Percentiles rank a stretch among this genome's conserved stretches.
phyloP scores from a whole-genome alignment of 2,113 vertebrate species.

The Mesocricetus auratus region DNA sequence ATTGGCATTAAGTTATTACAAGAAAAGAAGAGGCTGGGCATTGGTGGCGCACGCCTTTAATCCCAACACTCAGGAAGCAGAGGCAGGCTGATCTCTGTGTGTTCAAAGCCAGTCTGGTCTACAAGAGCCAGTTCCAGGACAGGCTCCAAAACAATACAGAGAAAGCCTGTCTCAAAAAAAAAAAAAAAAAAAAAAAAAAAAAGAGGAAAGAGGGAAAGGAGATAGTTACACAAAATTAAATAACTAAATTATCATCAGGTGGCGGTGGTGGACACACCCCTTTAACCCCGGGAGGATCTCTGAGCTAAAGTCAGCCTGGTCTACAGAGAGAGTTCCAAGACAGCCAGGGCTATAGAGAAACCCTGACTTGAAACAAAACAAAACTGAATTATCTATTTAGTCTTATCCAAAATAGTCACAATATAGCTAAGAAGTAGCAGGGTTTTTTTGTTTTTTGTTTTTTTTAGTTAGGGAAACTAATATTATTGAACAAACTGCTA shows the following conservation, averaged over 20 bases:
- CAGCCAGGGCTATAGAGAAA: too few species aligned
- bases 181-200: too few species aligned
- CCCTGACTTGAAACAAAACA: background rate
- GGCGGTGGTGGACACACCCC: background rate
- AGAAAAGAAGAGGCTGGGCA: too few species aligned
- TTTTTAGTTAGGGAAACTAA: background rate
- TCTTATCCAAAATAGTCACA: slow-evolving; percentile 35
- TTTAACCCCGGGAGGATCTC: background rate
- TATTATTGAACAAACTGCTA: background rate
- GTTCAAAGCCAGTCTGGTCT: too few species aligned
- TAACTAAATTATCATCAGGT: background rate
- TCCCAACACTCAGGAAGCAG: too few species aligned
- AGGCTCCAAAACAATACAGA: too few species aligned
- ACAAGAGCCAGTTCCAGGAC: too few species aligned
- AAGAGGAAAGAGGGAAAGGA: too few species aligned
- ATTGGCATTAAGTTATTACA: background rate
- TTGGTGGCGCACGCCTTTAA: too few species aligned
- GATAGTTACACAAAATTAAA: slow-evolving; percentile 32
- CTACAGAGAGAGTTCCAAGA: background rate
- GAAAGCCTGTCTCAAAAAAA: too few species aligned
- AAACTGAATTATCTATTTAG: slow-evolving; percentile 19
- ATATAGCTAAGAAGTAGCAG: background rate
- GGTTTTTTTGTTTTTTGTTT: background rate
- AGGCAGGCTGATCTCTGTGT: too few species aligned
- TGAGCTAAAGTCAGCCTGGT: background rate